Percentiles rank a stretch among this genome's conserved stretches.
phyloP scores from a whole-genome alignment of 2,888 invertebrate species.

The Branchipolynoe longqiensis region DNA sequence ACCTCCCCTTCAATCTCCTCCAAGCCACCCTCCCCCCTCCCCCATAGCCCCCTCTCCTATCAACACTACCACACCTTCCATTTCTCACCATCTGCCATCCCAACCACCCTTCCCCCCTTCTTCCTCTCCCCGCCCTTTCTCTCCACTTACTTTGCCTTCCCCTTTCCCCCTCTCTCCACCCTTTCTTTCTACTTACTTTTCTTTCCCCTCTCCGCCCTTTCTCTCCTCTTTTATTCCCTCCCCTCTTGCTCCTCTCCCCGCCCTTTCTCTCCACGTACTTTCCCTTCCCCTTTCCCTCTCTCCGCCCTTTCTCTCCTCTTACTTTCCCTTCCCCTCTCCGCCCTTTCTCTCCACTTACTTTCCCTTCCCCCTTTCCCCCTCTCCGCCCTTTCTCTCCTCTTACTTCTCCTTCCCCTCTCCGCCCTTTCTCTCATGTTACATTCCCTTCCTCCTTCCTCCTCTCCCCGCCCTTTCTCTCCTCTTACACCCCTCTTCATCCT shows the following conservation, averaged over 20 bases:
- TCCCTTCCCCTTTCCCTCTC: neutral
- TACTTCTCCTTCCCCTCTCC: neutral
- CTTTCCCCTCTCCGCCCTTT: neutral
- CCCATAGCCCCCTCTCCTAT: neutral
- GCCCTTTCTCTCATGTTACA: neutral
- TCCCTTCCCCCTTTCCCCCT: neutral
- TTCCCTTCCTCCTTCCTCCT: slow-evolving; percentile 10
- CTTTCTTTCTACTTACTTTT: neutral
- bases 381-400: neutral
- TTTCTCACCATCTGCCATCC: neutral
- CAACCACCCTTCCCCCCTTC: neutral
- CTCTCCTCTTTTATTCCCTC: slow-evolving; percentile 9
- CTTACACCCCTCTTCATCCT: neutral
- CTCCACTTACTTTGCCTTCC: too few species aligned
- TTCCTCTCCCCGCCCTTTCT: neutral
- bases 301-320: too few species aligned
- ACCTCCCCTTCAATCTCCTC: neutral
- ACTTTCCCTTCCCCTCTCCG: too few species aligned
- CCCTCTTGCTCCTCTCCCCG: neutral
- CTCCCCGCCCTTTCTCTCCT: neutral
- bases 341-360: too few species aligned
- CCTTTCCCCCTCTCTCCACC: neutral
- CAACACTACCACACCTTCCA: neutral
- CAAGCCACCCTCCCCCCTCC: neutral
- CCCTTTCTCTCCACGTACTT: neutral